phyloP scores from a whole-genome alignment of 2,113 vertebrate genomes.

The Onychostruthus taczanowskii region DNA sequence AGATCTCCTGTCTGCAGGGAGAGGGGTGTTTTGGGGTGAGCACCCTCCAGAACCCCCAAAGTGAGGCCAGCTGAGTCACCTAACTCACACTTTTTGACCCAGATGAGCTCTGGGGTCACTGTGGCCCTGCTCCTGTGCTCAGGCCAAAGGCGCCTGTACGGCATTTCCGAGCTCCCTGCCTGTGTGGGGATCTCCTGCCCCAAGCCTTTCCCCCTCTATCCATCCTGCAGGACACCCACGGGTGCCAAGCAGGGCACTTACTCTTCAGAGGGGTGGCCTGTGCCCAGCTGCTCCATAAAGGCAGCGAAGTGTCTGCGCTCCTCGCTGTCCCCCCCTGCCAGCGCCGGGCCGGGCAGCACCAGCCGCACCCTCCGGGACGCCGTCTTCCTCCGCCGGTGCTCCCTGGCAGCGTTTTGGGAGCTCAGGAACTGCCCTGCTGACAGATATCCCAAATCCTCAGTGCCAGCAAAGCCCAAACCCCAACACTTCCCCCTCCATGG shows the following conservation, averaged over 20 bases:
- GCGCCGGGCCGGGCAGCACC: background rate
- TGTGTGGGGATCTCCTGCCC: background rate
- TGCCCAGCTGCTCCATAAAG: conserved; percentile 71
- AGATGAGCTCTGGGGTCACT: background rate
- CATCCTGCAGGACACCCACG: background rate
- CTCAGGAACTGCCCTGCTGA: conserved; percentile 54
- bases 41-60: background rate
- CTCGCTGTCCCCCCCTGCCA: conserved; percentile 7
- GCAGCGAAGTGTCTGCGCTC: conserved; percentile 63
- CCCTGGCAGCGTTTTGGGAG: background rate
- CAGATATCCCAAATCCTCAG: background rate
- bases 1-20: conserved; percentile 68
- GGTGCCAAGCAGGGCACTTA: conserved; percentile 33
- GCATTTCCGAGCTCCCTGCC: background rate
- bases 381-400: conserved; percentile 8
- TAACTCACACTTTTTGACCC: background rate
- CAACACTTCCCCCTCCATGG: rapidly evolving
- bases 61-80: background rate
- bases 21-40: background rate
- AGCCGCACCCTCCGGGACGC: background rate
- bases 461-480: background rate
- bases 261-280: conserved; percentile 37
- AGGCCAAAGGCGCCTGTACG: background rate
- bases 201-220: background rate
- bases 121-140: background rate